phyloP scores from a whole-genome alignment of 2,113 vertebrate species.

The Zootoca vivipara region DNA sequence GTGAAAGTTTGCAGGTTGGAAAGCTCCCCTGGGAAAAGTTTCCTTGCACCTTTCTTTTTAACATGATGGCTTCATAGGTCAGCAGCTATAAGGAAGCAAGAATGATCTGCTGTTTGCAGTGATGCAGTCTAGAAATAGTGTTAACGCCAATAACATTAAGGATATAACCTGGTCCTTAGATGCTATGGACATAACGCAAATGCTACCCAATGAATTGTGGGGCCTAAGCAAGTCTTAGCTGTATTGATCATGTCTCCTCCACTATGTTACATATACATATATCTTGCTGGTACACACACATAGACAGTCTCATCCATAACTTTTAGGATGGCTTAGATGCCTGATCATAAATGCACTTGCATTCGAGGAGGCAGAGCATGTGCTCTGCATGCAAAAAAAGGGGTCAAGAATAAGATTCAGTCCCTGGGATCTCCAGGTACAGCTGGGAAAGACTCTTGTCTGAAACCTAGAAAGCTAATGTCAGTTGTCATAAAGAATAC shows the following conservation, averaged over 20 bases:
- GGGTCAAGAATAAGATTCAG: too few species aligned
- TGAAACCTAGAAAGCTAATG: too few species aligned
- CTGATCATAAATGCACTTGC: neutral
- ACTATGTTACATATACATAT: neutral
- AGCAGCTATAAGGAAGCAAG: neutral
- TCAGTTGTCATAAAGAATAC: neutral
- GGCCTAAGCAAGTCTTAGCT: neutral
- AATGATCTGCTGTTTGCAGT: neutral
- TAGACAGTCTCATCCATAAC: neutral
- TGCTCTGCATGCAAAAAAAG: neutral
- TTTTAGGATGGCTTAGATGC: neutral
- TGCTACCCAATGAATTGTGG: neutral
- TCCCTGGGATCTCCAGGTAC: neutral
- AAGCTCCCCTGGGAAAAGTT: neutral
- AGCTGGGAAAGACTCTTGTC: neutral
- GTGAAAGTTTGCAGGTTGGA: neutral
- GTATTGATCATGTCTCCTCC: neutral
- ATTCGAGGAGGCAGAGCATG: neutral
- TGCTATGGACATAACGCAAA: neutral
- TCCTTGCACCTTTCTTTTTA: neutral
- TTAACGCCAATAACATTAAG: neutral
- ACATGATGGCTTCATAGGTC: neutral
- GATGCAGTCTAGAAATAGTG: neutral
- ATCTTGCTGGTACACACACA: neutral
- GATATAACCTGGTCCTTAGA: neutral